Evolutionary conservation across 2,113 vertebrate genomes (phyloP), one percentile per base, ranked within the genome.

Genomic region (Pangasianodon hypophthalmus): DNA sequence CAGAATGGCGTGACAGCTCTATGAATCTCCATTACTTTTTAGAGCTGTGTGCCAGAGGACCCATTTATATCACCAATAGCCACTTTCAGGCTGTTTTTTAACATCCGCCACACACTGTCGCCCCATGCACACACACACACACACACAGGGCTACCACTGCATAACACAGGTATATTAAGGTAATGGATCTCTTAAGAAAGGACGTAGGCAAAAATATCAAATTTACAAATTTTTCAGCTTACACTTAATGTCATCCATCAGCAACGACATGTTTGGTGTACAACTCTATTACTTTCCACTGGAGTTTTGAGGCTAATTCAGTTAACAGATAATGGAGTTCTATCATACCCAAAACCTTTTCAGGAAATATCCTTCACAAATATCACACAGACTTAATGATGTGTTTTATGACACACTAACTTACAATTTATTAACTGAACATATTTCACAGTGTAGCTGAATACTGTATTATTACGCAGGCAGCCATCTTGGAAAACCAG

Each of bases 1-100:
- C 71, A 89, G 75, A 87, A 56, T 88, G 19, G 9, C 69, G 80
- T 9, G 80, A 86, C 32, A 64, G 37, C 58, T 60, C 73, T 75
- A 90, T 90, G 88, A 44, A 82, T 92, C 88, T 83, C 86, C 29
- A 89, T 91, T 83, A 90, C 32, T 58, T 79, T 60, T 67, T 60
- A 46, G 69, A 88, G 83, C 50, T 58, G 62, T 18, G 24, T 54
- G 13, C 64, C 56, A 46, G 82, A 21, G 44, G 2, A 85, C 85
- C 71, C 69, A 62, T 50, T 81, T 44, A 44, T 50, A 80, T 80
- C 32, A n/a, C 69, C 85, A 41, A 56, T 7, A 84, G 85, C 56
- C 37, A 84, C 26, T 84, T 62, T 46, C 21, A 26, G 37, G 29
- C 11, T 84, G 24, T 26, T 67, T 75, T 62, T 77, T 75, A 64